Percentiles rank a stretch among this genome's conserved stretches.
Conservation (phyloP, 1,140 invertebrate species). For the Helicoverpa zea region DNA sequence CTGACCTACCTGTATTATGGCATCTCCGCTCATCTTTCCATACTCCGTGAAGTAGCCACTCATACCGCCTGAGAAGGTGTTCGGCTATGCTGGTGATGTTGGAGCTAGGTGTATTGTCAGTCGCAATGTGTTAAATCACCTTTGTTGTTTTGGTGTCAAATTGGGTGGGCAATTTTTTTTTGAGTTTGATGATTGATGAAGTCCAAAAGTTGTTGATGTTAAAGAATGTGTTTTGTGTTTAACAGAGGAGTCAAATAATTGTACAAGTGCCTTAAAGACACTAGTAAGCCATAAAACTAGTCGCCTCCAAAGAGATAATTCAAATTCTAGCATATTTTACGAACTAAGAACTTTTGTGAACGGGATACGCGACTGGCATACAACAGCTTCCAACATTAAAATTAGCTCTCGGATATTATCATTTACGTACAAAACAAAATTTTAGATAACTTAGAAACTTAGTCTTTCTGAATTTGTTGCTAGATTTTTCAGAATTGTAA, state of each 20-base stretch:
- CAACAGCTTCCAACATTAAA: conserved; percentile 14
- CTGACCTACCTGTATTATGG: no score
- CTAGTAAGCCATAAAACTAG: no score
- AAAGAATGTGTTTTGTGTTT: no score
- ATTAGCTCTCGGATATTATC: conserved; percentile 14
- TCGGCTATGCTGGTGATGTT: conserved; percentile 34
- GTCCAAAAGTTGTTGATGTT: no score
- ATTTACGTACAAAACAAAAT: conserved; percentile 46
- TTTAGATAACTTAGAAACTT: conserved; percentile 36
- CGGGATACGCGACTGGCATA: conserved; percentile 5
- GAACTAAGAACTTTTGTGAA: no score
- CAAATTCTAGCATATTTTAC: no score
- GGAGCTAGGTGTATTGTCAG: not conserved
- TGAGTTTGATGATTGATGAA: no score
- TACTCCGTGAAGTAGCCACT: not conserved
- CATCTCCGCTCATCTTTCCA: no score
- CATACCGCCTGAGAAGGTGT: conserved; percentile 3
- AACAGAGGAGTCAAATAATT: no score
- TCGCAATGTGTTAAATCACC: not conserved
- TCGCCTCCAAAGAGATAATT: no score
- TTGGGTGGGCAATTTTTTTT: no score
- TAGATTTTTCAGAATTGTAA: conserved; percentile 44
- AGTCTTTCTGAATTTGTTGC: conserved; percentile 39
- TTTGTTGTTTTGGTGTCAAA: not conserved
- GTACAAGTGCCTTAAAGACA: no score